A percentile compares a stretch with the other conserved stretches of the same genome.
phyloP scores from a whole-genome alignment of 2,888 invertebrate genomes.

The Drosophila yooni region DNA sequence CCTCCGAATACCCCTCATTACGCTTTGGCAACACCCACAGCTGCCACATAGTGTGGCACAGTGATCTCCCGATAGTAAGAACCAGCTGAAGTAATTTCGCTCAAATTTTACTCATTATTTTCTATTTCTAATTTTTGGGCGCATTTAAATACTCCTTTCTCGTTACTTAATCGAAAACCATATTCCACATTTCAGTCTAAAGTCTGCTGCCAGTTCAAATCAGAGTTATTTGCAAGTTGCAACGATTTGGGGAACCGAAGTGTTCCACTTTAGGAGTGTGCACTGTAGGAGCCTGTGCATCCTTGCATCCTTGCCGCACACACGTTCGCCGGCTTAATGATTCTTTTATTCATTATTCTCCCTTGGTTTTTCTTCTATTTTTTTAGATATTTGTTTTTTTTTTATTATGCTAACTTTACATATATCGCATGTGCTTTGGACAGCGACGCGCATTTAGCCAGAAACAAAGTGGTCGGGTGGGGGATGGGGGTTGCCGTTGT shows the following conservation, averaged over 20 bases:
- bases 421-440: conserved; percentile 69
- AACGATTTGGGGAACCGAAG: not conserved
- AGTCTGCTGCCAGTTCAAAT: not conserved
- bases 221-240: not conserved
- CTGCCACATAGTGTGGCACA: conserved; percentile 14
- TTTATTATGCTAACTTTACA: conserved; percentile 24
- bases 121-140: not conserved
- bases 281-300: conserved; percentile 16
- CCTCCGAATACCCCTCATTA: not conserved
- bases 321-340: conserved; percentile 76
- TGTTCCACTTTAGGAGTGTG: not conserved
- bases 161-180: not conserved
- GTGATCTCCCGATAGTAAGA: not conserved
- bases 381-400: conserved; percentile 14
- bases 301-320: conserved; percentile 50
- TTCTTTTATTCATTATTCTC: conserved; percentile 81
- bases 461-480: conserved; percentile 31
- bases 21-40: conserved; percentile 9
- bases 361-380: conserved; percentile 27
- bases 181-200: too few relatives aligned
- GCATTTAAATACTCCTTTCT: not conserved
- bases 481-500: not conserved
- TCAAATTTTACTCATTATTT: not conserved
- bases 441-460: conserved; percentile 75
- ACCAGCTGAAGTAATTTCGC: not conserved